Conservation (phyloP, 2,113 vertebrate genomes). For the Hyla sarda region DNA sequence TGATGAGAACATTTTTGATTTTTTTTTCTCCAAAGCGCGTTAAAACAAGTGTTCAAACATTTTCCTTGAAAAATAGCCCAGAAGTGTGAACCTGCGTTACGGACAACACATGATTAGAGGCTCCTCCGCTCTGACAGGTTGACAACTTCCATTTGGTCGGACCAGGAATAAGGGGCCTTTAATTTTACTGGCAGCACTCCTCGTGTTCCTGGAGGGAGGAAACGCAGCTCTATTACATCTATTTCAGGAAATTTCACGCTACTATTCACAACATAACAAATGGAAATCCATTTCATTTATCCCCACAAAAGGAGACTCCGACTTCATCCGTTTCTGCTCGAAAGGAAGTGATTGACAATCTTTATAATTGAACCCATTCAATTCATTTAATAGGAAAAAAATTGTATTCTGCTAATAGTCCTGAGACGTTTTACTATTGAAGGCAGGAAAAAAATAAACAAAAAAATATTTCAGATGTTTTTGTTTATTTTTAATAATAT, state of each 20-base stretch:
- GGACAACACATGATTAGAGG: conserved; percentile 29
- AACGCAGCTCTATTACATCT: conserved; percentile 47
- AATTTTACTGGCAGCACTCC: conserved; percentile 25
- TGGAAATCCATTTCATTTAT: conserved; percentile 50
- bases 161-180: conserved; percentile 23
- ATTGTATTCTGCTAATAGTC: no score
- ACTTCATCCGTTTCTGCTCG: conserved; percentile 20
- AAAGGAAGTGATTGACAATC: conserved; percentile 31
- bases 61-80: neutral
- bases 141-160: conserved; percentile 45
- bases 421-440: neutral
- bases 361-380: conserved; percentile 44
- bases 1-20: neutral
- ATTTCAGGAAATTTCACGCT: conserved; percentile 47
- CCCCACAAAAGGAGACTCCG: conserved; percentile 27
- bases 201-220: conserved; percentile 1
- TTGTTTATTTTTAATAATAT: neutral
- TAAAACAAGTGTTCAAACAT: neutral
- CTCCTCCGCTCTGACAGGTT: conserved; percentile 11
- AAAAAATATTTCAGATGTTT: neutral
- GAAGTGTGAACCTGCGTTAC: neutral
- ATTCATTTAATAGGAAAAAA: conserved; percentile 28
- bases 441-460: no score
- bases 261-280: conserved; percentile 38
- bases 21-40: neutral